A percentile compares a stretch with the other conserved stretches of the same genome.
Conservation (phyloP, 2,888 invertebrate genomes). For the Apantesis nais region DNA sequence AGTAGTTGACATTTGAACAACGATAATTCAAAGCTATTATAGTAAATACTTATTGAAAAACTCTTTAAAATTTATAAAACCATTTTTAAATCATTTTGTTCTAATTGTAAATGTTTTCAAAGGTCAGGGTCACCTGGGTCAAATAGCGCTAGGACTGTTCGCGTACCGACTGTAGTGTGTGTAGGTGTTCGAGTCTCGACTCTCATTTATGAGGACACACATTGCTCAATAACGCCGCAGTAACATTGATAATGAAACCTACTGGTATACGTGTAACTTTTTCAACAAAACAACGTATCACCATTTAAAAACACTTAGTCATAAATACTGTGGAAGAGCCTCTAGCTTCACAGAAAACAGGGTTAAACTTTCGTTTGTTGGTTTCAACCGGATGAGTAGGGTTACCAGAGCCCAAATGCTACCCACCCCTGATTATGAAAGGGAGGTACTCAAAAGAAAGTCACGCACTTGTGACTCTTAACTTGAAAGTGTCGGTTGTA, state of each 20-base stretch:
- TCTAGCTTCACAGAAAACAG: no score
- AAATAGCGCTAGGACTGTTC: not conserved
- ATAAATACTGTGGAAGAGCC: not conserved
- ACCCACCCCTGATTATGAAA: no score
- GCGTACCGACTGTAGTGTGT: not conserved
- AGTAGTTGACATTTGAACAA: not conserved
- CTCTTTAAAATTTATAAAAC: not conserved
- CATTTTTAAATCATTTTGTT: not conserved
- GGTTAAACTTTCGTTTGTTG: no score
- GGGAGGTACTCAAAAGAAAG: no score
- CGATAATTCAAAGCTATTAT: not conserved
- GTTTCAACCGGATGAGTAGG: no score
- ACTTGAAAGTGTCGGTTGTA: no score
- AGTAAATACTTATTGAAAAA: not conserved
- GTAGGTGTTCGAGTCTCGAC: conserved; percentile 3
- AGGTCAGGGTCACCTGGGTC: not conserved
- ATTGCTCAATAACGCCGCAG: not conserved
- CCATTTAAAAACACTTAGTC: not conserved
- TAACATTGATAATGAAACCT: not conserved
- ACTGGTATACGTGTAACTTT: not conserved
- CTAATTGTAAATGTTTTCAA: not conserved
- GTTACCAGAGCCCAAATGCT: not conserved
- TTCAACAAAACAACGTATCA: not conserved
- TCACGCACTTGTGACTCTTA: no score
- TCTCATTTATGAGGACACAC: not conserved